Evolutionary conservation across 2,113 vertebrate species (phyloP).

Genomic region (Ancistrus triradiatus): DNA sequence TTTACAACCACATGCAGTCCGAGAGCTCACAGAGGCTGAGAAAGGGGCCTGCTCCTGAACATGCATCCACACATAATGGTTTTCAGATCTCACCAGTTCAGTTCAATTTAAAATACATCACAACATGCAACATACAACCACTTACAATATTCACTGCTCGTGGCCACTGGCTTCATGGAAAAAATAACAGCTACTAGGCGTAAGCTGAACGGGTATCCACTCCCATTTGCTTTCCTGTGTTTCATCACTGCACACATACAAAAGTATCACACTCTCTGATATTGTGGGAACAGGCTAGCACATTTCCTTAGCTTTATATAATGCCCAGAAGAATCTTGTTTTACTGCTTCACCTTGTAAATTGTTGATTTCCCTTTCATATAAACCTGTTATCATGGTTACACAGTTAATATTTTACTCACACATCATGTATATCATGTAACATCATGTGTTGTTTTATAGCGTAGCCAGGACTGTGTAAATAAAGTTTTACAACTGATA

Average conservation of each 20-base stretch:
- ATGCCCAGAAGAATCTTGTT: too few relatives aligned
- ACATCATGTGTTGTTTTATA: too few relatives aligned
- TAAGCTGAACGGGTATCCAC: conserved; percentile 24
- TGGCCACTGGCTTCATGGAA: conserved; percentile 26
- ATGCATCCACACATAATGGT: background rate
- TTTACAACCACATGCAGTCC: conserved; percentile 21
- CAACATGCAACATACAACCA: background rate
- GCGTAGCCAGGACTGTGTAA: too few relatives aligned
- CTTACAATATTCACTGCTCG: background rate
- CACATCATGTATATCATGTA: too few relatives aligned
- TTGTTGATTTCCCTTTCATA: too few relatives aligned
- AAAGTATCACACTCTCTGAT: conserved; percentile 26
- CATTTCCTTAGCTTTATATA: conserved; percentile 6
- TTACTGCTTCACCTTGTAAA: too few relatives aligned
- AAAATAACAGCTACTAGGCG: conserved; percentile 37
- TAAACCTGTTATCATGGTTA: too few relatives aligned
- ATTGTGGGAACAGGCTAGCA: background rate
- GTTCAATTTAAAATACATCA: background rate
- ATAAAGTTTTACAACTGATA: too few relatives aligned
- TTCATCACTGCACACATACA: conserved; percentile 32
- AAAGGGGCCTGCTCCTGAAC: background rate
- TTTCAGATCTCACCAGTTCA: background rate
- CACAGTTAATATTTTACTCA: too few relatives aligned
- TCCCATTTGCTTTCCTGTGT: conserved; percentile 39
- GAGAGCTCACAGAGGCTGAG: background rate